phyloP scores from a whole-genome alignment of 2,113 vertebrate species.

The Brevimyrus niger region DNA sequence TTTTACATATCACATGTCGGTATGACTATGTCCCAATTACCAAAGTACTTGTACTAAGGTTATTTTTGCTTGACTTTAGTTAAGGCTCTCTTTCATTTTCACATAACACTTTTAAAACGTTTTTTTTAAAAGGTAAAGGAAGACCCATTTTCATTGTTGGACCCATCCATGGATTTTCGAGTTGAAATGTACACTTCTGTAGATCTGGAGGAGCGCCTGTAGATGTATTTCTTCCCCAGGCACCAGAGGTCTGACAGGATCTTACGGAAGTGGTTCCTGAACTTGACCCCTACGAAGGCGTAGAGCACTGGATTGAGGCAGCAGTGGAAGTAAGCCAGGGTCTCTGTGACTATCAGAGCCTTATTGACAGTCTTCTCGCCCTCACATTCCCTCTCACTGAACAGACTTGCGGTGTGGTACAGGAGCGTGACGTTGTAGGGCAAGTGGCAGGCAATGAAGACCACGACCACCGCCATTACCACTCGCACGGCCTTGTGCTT shows the following conservation, averaged over 20 bases:
- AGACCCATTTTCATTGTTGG: constrained; percentile 56
- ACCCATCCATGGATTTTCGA: constrained; percentile 51
- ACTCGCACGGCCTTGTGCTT: constrained; percentile 78
- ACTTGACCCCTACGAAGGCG: constrained; percentile 84
- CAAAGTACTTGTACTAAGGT: background rate
- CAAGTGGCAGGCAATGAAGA: constrained; percentile 76
- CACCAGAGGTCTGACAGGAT: constrained; percentile 70
- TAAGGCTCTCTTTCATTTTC: background rate
- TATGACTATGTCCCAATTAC: background rate
- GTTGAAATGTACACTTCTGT: constrained; percentile 57
- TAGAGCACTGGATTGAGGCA: constrained; percentile 89
- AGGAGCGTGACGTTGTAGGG: constrained; percentile 77
- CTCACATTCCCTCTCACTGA: constrained; percentile 51
- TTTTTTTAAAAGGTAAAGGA: constrained; percentile 68
- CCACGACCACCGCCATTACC: constrained; percentile 67
- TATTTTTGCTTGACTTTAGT: background rate
- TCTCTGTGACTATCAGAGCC: constrained; percentile 50
- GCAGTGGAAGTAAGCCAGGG: constrained; percentile 82
- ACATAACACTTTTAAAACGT: background rate
- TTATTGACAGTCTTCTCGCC: constrained; percentile 39
- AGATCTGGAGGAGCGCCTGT: constrained; percentile 42
- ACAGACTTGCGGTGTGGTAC: constrained; percentile 52
- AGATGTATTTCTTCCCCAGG: constrained; percentile 52
- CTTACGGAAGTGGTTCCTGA: constrained; percentile 74
- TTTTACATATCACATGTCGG: background rate